Conservation (phyloP, 2,113 vertebrate genomes). For the Orycteropus afer region DNA sequence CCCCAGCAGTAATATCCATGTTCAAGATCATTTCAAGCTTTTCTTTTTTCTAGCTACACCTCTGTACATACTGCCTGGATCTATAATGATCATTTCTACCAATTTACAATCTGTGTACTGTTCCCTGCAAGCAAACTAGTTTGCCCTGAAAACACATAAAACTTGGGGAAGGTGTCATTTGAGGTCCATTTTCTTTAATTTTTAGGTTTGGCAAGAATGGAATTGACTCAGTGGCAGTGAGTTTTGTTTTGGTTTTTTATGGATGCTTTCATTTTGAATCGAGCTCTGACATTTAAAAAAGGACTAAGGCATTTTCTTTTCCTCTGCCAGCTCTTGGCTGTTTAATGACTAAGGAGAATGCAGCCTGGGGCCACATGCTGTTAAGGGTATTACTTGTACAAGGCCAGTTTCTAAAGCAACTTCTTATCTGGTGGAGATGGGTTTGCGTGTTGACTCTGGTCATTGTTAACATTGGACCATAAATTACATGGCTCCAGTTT, state of each 20-base stretch:
- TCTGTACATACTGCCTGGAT: conserved; percentile 1
- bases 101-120: conserved; percentile 37
- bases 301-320: not conserved
- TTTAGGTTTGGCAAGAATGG: not conserved
- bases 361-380: rapidly evolving
- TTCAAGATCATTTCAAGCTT: conserved; percentile 73
- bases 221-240: too few species aligned
- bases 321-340: not conserved
- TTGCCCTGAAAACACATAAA: not conserved
- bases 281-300: not conserved
- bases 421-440: conserved; percentile 5
- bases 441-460: not conserved
- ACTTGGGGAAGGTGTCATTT: not conserved
- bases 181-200: not conserved
- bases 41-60: not conserved
- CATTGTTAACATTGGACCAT: not conserved
- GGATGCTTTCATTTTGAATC: not conserved
- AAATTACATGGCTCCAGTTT: conserved; percentile 41
- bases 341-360: not conserved
- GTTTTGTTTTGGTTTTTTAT: too few species aligned
- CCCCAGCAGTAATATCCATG: conserved; percentile 46
- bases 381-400: not conserved
- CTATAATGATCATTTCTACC: conserved; percentile 53
- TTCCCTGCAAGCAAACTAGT: not conserved
- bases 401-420: conserved; percentile 6